A percentile compares a stretch with the other conserved stretches of the same genome.
phyloP scores from a whole-genome alignment of 1,140 invertebrate species.

The Drosophila sulfurigaster region DNA sequence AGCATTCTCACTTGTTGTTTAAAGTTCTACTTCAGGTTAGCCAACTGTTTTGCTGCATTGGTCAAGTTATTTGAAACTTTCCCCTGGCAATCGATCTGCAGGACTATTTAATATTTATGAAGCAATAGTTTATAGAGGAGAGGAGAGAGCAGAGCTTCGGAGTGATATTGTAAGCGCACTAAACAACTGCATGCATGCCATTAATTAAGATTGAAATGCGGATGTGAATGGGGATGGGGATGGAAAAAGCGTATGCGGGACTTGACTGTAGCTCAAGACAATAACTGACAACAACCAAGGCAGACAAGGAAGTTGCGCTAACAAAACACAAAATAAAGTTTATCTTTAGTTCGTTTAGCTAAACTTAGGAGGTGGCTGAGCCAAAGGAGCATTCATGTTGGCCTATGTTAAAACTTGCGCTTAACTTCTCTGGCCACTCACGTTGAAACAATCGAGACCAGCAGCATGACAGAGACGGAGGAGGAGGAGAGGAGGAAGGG shows the following conservation, averaged over 20 bases:
- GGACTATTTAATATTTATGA: too few species aligned
- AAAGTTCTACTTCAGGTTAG: too few species aligned
- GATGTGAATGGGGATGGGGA: not conserved
- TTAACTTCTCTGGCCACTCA: conserved; percentile 41
- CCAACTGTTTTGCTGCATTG: too few species aligned
- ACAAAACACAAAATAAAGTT: conserved; percentile 34
- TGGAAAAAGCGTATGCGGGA: not conserved
- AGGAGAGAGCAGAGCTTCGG: not conserved
- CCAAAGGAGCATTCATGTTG: conserved; percentile 56
- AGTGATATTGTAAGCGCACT: not conserved
- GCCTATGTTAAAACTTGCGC: conserved; percentile 39
- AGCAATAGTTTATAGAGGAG: not conserved
- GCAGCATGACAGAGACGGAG: conserved; percentile 1
- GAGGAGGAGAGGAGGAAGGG: conserved; percentile 1
- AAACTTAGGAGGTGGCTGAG: conserved; percentile 17
- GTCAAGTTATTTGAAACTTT: too few species aligned
- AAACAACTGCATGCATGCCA: not conserved
- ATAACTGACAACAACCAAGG: conserved; percentile 2
- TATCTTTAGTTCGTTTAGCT: conserved; percentile 27
- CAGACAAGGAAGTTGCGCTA: not conserved
- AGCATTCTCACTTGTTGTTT: too few species aligned
- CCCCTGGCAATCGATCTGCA: not conserved
- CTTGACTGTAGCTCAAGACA: not conserved
- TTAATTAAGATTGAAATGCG: conserved; percentile 8
- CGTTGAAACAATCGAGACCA: conserved; percentile 54